Evolutionary conservation across 2,113 vertebrate genomes (phyloP).

Genomic region (Monopterus albus): DNA sequence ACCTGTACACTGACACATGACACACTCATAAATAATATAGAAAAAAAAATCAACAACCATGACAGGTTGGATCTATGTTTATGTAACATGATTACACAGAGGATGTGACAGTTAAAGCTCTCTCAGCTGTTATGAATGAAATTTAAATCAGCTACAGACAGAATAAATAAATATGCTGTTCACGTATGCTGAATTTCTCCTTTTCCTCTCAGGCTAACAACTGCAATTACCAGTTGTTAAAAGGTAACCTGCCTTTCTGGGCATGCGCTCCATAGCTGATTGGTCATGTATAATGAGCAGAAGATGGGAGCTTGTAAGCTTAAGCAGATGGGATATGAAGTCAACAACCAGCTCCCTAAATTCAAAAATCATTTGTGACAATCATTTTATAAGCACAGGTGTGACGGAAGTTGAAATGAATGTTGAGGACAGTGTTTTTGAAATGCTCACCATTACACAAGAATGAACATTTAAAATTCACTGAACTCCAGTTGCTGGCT

Average conservation of each 20-base stretch:
- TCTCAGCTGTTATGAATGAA: background rate
- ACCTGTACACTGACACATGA: constrained; percentile 3
- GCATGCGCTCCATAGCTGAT: constrained; percentile 9
- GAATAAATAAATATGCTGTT: constrained; percentile 1
- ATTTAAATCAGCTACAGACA: background rate
- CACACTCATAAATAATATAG: constrained; percentile 15
- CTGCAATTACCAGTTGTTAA: constrained; percentile 26
- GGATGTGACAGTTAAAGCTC: constrained; percentile 2
- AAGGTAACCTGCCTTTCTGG: constrained; percentile 24
- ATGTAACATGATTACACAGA: constrained; percentile 4
- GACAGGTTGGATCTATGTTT: constrained; percentile 21
- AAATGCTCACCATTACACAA: constrained; percentile 64
- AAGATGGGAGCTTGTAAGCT: background rate
- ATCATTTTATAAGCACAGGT: background rate
- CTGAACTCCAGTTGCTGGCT: background rate
- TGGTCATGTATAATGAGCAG: constrained; percentile 27
- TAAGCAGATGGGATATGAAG: constrained; percentile 28
- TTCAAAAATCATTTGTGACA: background rate
- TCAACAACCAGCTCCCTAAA: constrained; percentile 13
- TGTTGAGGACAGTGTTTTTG: background rate
- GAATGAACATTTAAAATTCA: background rate
- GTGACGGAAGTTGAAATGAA: background rate
- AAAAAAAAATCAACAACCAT: background rate
- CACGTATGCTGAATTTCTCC: background rate
- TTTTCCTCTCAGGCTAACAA: background rate